Base-by-base conservation (phyloP, 2,888 invertebrate genomes). In the Galeruca laticollis region DNA sequence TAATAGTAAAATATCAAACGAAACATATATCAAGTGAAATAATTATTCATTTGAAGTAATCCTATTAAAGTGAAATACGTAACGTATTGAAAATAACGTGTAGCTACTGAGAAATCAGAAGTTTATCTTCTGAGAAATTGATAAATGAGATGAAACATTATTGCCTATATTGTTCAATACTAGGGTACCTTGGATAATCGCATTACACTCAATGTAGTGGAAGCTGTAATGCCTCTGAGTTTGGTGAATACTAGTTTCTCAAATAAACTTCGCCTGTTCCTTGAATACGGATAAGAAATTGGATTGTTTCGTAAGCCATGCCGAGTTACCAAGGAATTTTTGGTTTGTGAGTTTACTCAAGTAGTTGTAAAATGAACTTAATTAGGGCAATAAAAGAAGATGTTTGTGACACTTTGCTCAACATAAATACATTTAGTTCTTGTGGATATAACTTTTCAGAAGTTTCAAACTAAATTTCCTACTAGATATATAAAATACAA, bases 351-450 rank as follows among this genome's bases (percentile, higher is more conserved):
- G 80, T 82, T 82, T 81, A 80, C 80, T 80, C 76, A 77, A 80
- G 79, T 77, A 81, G 80, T 79, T 82, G 81, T 82, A 81, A 82
- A 83, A 83, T 83, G 81, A 81, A 82, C 78, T 82, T 81, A 82
- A 83, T 81, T 81, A 76, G 71, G 68, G 76, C 73, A 80, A 79
- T 82, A 82, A 82, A 82, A 82, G 80, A 81, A 82, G 78, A 78
- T 78, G 75, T 75, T 78, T 75, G 76, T 75, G 76, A 76, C 75
- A 75, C 73, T 74, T 76, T 73, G 74, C 74, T 72, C 57, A 60
- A 67, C 64, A 57, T 64, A 64, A 31, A 57, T 56, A 43, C 64
- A 57, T 57, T 64, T 57, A 57, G 47, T 57, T 56, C 64, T 65
- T 57, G 33, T 57, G 47, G 33, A 43, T 64, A 57, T 47, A 56